A percentile compares a stretch with the other conserved stretches of the same genome.
Conservation (phyloP, 2,113 vertebrate species). For the Platysteira castanea region DNA sequence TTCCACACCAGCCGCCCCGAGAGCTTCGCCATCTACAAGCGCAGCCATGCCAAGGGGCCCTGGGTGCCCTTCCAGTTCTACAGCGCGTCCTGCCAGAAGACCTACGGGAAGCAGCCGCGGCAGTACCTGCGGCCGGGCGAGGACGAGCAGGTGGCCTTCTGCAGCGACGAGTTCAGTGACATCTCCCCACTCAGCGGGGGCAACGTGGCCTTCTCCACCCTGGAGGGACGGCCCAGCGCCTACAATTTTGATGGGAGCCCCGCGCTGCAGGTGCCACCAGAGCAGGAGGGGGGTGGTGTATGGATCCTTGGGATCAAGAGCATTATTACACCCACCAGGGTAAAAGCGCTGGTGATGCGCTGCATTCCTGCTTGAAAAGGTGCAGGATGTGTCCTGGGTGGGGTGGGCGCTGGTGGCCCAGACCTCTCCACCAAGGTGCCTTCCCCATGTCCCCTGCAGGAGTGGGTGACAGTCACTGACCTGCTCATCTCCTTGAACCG, state of each 20-base stretch:
- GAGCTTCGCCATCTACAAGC: slow-evolving; percentile 93
- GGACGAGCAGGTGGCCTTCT: slow-evolving; percentile 85
- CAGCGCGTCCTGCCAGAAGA: slow-evolving; percentile 85
- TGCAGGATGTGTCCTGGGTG: fast-evolving
- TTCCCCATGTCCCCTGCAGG: slow-evolving; percentile 58
- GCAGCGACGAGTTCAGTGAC: slow-evolving; percentile 93
- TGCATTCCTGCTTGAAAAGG: background rate
- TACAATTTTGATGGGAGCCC: slow-evolving; percentile 91
- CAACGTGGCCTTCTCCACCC: slow-evolving; percentile 94
- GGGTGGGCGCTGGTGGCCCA: background rate
- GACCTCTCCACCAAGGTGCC: background rate
- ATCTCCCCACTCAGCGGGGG: slow-evolving; percentile 93
- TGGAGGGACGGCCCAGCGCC: slow-evolving; percentile 88
- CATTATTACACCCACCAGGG: fast-evolving
- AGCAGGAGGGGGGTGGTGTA: fast-evolving
- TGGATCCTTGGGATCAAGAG: fast-evolving
- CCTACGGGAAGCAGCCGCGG: slow-evolving; percentile 72
- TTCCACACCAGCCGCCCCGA: slow-evolving; percentile 94
- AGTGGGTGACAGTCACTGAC: slow-evolving; percentile 95
- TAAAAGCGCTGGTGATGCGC: fast-evolving
- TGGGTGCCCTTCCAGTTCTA: slow-evolving; percentile 95
- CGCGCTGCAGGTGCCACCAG: slow-evolving; percentile 77
- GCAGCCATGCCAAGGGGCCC: slow-evolving; percentile 61
- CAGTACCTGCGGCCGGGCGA: slow-evolving; percentile 78
- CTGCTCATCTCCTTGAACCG: slow-evolving; percentile 90